A percentile compares a stretch with the other conserved stretches of the same genome.
phyloP scores from a whole-genome alignment of 2,888 invertebrate species.

The Dascillus cervinus region DNA sequence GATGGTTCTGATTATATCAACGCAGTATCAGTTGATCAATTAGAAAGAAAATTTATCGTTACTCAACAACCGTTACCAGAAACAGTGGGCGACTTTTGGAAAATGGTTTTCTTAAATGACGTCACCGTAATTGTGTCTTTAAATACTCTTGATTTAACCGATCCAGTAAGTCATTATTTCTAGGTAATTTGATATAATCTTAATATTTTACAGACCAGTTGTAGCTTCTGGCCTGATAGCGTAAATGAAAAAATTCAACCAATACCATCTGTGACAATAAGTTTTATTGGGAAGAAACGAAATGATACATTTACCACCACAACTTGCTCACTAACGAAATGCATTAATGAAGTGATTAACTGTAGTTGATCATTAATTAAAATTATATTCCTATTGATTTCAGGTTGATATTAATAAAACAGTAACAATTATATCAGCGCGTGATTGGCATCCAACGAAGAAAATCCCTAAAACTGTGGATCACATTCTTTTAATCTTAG shows the following conservation, averaged over 20 bases:
- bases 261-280: slow-evolving; percentile 25
- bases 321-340: slow-evolving; percentile 11
- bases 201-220: slow-evolving; percentile 25
- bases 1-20: slow-evolving; percentile 41
- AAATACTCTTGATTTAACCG: slow-evolving; percentile 27
- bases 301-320: slow-evolving; percentile 7
- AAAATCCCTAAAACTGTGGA: slow-evolving; percentile 21
- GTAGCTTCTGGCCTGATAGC: slow-evolving; percentile 24
- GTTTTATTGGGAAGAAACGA: slow-evolving; percentile 13
- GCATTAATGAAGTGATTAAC: slow-evolving; percentile 7
- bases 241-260: slow-evolving; percentile 23
- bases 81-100: slow-evolving; percentile 38
- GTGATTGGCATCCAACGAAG: slow-evolving; percentile 24
- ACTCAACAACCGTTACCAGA: slow-evolving; percentile 35
- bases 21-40: slow-evolving; percentile 33
- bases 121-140: slow-evolving; percentile 32
- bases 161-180: slow-evolving; percentile 11
- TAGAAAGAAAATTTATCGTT: slow-evolving; percentile 32
- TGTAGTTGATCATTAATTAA: neutral
- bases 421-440: slow-evolving; percentile 10
- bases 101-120: slow-evolving; percentile 34
- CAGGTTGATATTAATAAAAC: slow-evolving; percentile 5
- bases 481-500: slow-evolving; percentile 28
- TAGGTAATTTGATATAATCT: neutral
- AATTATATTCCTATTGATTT: too few species aligned